Base-by-base conservation (phyloP, 2,888 invertebrate genomes). In the Lithophane socia region DNA sequence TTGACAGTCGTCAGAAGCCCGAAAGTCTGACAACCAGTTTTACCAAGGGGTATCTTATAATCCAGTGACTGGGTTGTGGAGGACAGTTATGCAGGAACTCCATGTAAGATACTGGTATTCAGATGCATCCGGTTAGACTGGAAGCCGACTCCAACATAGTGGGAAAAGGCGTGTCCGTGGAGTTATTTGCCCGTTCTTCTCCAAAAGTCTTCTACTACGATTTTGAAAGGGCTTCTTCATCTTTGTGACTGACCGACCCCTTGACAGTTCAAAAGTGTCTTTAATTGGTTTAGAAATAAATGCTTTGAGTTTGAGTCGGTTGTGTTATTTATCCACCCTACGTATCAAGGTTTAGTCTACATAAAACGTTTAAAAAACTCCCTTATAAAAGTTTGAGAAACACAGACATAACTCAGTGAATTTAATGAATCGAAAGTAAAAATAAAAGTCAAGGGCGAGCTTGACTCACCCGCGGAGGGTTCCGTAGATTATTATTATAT, bases 341-440 rank as follows among this genome's bases (percentile, higher is more conserved):
- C 12, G 0, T 29, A 29, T 18, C 9, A 29, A 8, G 47, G 29
- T 52, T 29, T 21, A 21, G 8, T 16, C 37, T n/a, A 68, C n/a
- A 37, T n/a, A 18, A n/a, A 37, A 5, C 3, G 29, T 68, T 68
- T 68, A 58, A 10, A 54, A 37, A 68, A 29, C 3, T 68, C 37
- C 5, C 9, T 16, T n/a, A 56, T 18, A n/a, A 63, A 77, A 77
- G 66, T 80, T 85, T 81, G 84, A 80, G 82, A 81, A 67, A n/a
- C 78, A 9, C 75, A n/a, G 78, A 37, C 37, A 37, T 5, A 77
- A 68, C 73, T 75, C 77, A 65, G 61, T 72, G 81, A 73, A 77
- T 79, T 79, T 73, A 87, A 86, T 79, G 79, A 79, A 81, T 74
- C 29, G 73, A 74, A 87, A 73, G 69, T 61, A 70, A 75, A 77